A percentile compares a stretch with the other conserved stretches of the same genome.
These are phyloP conservation scores for Gryllus bimaculatus DNA, from an alignment of 1,140 invertebrate species.

Conservation along the genomic window DNA sequence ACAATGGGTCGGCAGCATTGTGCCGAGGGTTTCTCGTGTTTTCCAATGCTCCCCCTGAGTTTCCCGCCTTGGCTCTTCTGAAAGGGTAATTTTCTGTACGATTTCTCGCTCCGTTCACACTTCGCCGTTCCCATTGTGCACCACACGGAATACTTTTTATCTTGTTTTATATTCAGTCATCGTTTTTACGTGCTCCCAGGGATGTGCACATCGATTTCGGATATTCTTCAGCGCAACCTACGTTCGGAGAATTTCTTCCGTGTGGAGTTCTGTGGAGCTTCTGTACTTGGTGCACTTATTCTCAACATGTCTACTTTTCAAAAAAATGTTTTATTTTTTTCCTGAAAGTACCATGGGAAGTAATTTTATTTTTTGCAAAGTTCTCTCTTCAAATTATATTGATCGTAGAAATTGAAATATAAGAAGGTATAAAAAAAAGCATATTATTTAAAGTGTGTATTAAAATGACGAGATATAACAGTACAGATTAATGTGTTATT, in stretches of 20 bases:
- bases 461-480: too few species aligned
- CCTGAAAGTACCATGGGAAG: too few species aligned
- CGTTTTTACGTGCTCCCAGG: neutral
- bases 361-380: too few species aligned
- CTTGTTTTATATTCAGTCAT: conserved; percentile 5
- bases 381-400: too few species aligned
- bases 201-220: neutral
- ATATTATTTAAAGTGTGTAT: too few species aligned
- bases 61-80: neutral
- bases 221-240: neutral
- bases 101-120: neutral
- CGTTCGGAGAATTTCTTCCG: neutral
- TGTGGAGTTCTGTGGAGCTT: neutral
- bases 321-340: too few species aligned
- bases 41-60: neutral
- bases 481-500: too few species aligned
- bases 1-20: neutral
- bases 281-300: too few species aligned
- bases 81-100: conserved; percentile 4
- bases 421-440: too few species aligned
- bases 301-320: too few species aligned
- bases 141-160: neutral
- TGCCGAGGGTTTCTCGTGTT: neutral
- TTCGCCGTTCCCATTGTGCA: neutral
- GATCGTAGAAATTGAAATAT: too few species aligned